Evolutionary conservation across 2,113 vertebrate genomes (phyloP), one percentile per base, ranked within the genome.

Genomic region (Sinocyclocheilus anshuiensis): DNA sequence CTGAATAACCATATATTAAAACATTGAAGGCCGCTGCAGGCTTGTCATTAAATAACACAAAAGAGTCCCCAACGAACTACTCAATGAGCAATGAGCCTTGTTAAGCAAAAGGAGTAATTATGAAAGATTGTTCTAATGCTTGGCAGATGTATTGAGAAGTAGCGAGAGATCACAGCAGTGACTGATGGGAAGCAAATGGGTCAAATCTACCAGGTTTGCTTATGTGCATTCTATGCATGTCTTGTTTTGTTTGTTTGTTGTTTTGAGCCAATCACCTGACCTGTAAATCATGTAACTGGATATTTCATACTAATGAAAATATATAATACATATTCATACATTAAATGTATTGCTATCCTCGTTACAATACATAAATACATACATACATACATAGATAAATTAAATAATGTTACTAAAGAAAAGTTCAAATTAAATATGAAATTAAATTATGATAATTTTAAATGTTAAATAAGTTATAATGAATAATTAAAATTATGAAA

Each of bases 31-130:
- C 69, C 2, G 9, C 59, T 67, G 65, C 67, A 59, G 24, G 42
- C 50, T 81, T 74, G 36, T 81, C 16, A 48, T 45, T 74, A 65
- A 74, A 48, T 65, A 61, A 67, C 63, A 82, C 80, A 82, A 82
- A 69, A 33, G 61, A 67, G 42, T 85, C 61, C 29, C 36, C 24
- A n/a, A 50, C 24, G 4, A 26, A 48, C 36, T 13, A 71, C 22
- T 74, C 4, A 0, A 69, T 53, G 29, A 57, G 29, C 42, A 81
- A 61, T 63, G 85, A 81, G 45, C 42, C 53, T 48, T 81, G 78
- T 81, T 74, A 61, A 45, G 57, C 67, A 74, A 78, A 81, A 57
- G 55, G 39, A 55, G 15, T 81, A 82, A 82, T 82, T 82, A 71
- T 67, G 45, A 69, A 63, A 69, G 15, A 69, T 50, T 82, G 80